Evolutionary conservation across 2,113 vertebrate genomes (phyloP).

Genomic region (Rhegmatorhina hoffmannsi): DNA sequence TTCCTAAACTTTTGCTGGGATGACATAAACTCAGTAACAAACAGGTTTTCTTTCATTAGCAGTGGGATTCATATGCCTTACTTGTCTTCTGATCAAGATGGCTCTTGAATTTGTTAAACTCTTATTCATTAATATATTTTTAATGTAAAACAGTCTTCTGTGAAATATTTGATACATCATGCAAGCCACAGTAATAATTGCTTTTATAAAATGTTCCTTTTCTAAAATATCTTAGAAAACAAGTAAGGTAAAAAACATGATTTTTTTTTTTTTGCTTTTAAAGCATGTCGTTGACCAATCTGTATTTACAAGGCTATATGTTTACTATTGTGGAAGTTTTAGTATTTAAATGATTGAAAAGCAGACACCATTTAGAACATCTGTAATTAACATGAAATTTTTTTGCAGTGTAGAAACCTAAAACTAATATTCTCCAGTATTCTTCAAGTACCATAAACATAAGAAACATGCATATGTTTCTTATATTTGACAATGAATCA

Average conservation of each 20-base stretch:
- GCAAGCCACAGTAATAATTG: not conserved
- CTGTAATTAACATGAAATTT: not conserved
- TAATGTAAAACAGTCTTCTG: not conserved
- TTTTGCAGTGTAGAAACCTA: not conserved
- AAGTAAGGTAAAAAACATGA: not conserved
- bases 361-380: not conserved
- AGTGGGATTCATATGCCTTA: not conserved
- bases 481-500: not conserved
- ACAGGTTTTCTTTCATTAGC: not conserved
- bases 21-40: not conserved
- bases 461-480: not conserved
- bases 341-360: not conserved
- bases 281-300: not conserved
- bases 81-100: not conserved
- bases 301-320: not conserved
- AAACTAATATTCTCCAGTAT: not conserved
- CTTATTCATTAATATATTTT: not conserved
- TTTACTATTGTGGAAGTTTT: not conserved
- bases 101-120: not conserved
- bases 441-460: not conserved
- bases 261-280: not conserved
- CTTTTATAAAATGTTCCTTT: not conserved
- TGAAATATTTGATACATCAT: not conserved
- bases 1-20: not conserved
- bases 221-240: not conserved